Conservation (phyloP, 2,888 invertebrate genomes). For the Chloroclysta siterata region DNA sequence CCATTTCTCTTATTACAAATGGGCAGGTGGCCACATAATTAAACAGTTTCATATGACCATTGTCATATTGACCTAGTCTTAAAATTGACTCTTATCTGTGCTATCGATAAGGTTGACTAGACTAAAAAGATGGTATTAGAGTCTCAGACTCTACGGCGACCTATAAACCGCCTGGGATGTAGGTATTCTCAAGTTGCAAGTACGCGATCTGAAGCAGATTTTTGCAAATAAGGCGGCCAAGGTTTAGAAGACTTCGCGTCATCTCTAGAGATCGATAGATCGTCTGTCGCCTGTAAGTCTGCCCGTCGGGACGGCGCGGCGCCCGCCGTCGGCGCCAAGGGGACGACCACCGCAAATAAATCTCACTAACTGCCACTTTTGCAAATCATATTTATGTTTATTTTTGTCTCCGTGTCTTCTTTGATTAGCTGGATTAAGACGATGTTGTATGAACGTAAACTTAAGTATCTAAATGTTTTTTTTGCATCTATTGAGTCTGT, state of each 20-base stretch:
- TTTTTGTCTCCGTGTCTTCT: slow-evolving; percentile 39
- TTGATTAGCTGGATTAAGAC: slow-evolving; percentile 28
- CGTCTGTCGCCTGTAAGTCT: slow-evolving; percentile 68
- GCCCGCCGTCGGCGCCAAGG: slow-evolving; percentile 73
- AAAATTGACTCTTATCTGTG: no score
- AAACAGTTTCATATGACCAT: no score
- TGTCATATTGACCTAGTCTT: no score
- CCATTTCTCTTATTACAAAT: no score
- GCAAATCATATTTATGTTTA: slow-evolving; percentile 58
- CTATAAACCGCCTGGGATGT: neutral
- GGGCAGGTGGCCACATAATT: no score
- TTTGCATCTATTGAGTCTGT: no score
- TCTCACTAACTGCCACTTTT: slow-evolving; percentile 56
- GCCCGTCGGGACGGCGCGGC: slow-evolving; percentile 78
- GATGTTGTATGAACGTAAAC: neutral
- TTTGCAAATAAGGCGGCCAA: slow-evolving; percentile 19
- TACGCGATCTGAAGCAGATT: neutral
- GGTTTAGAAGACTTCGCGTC: slow-evolving; percentile 38
- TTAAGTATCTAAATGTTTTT: no score
- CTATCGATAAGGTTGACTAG: neutral
- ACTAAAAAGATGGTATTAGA: neutral
- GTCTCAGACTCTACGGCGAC: no score
- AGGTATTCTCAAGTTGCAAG: neutral
- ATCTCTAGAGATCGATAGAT: slow-evolving; percentile 69
- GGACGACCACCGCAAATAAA: slow-evolving; percentile 64